These are phyloP conservation scores for Loxodonta africana DNA, from an alignment of 2,113 vertebrate genomes.

Conservation along the genomic window DNA sequence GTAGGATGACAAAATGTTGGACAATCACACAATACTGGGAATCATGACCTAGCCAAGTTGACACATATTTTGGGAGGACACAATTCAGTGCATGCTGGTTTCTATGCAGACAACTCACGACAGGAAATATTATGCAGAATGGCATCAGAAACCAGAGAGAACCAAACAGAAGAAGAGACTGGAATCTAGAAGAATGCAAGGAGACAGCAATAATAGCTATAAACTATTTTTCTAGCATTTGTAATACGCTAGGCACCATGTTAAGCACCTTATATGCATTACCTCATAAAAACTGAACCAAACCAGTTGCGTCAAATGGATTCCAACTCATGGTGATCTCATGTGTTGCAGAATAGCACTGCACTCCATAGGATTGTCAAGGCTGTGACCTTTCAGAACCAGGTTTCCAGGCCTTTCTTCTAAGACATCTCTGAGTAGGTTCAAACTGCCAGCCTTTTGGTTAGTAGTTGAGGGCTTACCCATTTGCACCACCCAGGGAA, in stretches of 20 bases:
- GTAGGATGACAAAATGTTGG: too few relatives aligned
- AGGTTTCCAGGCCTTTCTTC: not conserved
- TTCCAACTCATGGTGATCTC: not conserved
- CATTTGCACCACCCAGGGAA: not conserved
- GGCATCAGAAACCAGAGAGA: not conserved
- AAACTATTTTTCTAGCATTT: not conserved
- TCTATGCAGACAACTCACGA: not conserved
- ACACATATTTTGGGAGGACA: too few relatives aligned
- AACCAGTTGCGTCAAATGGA: not conserved
- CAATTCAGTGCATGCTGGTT: too few relatives aligned
- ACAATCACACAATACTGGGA: too few relatives aligned
- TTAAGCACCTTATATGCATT: not conserved
- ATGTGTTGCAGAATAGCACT: not conserved
- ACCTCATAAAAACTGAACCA: not conserved
- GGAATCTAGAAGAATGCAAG: not conserved
- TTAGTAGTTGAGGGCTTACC: not conserved
- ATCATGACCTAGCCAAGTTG: too few relatives aligned
- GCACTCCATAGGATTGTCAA: not conserved
- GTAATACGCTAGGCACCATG: not conserved
- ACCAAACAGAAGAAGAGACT: not conserved
- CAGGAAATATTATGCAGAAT: not conserved
- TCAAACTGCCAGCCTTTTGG: not conserved
- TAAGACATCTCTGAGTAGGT: not conserved
- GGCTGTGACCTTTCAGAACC: not conserved
- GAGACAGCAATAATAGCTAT: rapidly evolving